Base-by-base conservation (phyloP, 1,140 invertebrate genomes). In the Drosophila lacertosa region DNA sequence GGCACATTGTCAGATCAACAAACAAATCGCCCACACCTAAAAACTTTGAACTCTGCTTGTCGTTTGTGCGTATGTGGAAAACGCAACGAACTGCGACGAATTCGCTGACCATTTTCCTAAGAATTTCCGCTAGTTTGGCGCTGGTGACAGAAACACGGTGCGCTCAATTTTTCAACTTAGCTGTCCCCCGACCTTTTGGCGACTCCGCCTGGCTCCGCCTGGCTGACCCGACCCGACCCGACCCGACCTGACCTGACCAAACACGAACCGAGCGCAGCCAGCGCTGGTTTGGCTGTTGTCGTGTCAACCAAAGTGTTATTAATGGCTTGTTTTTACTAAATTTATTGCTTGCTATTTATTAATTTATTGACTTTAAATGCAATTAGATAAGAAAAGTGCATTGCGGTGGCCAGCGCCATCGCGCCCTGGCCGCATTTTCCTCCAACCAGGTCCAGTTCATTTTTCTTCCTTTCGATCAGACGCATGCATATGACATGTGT, bases 301-400 rank as follows among this genome's bases (percentile, higher is more conserved):
- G 66, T 72, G 81, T 84, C 81, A 86, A 88, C 81, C 77, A 88
- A 86, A 88, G 77, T 86, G 81, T 86, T 86, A 86, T 86, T 86
- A 86, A 86, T 86, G 82, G 82, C 81, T 86, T 86, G 81, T 86
- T 86, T 86, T 86, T 88, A 86, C 82, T 86, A 88, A 86, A 86
- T 86, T 86, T 86, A 86, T 86, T 88, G 82, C 82, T 86, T 77
- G 74, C 74, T 86, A 81, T 86, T 86, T 86, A 77, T 88, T 86
- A 86, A 86, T 86, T 86, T 86, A 86, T 86, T 75, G 82, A 77
- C 82, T 82, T 88, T 81, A 81, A 88, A 81, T 74, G 82, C 82
- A 86, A 86, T 86, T 86, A 86, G 82, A 84, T 84, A 84, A 84
- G 81, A 86, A 84, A 84, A 86, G 81, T 84, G 81, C 81, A 86